Base-by-base conservation (phyloP, 2,888 invertebrate species). In the Smittia sp. region DNA sequence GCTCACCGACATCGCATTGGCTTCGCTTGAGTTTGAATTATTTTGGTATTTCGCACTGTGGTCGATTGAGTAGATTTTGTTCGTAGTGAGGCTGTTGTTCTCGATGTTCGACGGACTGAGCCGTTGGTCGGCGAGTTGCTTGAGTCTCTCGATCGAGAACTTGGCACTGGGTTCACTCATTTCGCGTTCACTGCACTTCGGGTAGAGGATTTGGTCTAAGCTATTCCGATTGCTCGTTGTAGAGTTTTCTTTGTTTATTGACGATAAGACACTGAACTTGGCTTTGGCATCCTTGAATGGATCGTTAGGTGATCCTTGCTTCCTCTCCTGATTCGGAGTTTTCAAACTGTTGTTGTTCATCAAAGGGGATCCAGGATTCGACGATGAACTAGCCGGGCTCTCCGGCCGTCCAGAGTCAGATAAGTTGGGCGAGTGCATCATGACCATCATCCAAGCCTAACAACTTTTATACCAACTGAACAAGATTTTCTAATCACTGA, bases 141-240 rank as follows among this genome's bases (percentile, higher is more conserved):
- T 82, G 1, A 83, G 76, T 1, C 82, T 78, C 74, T 83, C 83
- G 38, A 83, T 79, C 15, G 82, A 81, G 74, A 80, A 81, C 74
- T 78, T 78, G 3, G 79, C 80, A 76, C 78, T 79, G 20, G 74
- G 52, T 18, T 77, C 77, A n/a, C 74, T 25, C 41, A 27, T 18
- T 58, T 74, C 67, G 54, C 74, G 67, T 1, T 74, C 74, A 15
- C 11, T 67, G 9, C 32, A 20, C 54, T 74, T 74, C 18, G 74
- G 66, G 38, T 67, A 67, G 15, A 67, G 25, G n/a, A 74, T 74
- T 67, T 74, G 66, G 67, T 67, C 74, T 73, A 73, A 73, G 27
- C 41, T 73, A 46, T 65, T 73, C 18, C 73, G 73, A 65, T 24
- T 52, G 4, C 54, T 54, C 11, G 20, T 25, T 6, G 73, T 46